phyloP scores from a whole-genome alignment of 2,797 vertebrate genomes.

The Chaetodon trifasciatus region DNA sequence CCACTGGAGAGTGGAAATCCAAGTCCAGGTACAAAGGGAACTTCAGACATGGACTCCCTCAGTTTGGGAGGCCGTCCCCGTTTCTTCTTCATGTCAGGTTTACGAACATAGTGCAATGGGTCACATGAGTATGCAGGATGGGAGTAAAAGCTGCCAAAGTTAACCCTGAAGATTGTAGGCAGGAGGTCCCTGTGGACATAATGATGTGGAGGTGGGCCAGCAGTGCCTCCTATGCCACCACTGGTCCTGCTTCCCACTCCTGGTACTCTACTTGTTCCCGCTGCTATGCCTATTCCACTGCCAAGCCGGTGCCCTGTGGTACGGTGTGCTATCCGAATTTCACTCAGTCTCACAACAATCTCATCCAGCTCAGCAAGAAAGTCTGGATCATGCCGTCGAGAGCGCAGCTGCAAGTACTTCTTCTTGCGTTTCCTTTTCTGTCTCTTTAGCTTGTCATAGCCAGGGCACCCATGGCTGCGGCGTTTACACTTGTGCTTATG shows the following conservation, averaged over 20 bases:
- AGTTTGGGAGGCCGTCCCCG: conserved; percentile 96
- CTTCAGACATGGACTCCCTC: conserved; percentile 96
- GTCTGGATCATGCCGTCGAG: conserved; percentile 93
- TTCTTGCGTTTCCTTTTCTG: conserved; percentile 99
- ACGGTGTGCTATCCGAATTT: conserved; percentile 95
- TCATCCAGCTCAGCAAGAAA: conserved; percentile 96
- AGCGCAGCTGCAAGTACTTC: conserved; percentile 95
- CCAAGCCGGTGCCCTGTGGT: conserved; percentile 85
- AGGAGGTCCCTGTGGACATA: conserved; percentile 95
- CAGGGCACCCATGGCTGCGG: conserved; percentile 92
- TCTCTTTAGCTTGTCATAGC: conserved; percentile 96
- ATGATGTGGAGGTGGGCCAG: conserved; percentile 90
- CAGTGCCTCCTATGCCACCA: conserved; percentile 75
- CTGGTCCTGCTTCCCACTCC: conserved; percentile 74
- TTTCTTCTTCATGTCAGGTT: conserved; percentile 98
- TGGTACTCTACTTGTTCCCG: conserved; percentile 77
- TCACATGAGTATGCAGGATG: conserved; percentile 96
- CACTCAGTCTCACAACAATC: conserved; percentile 92
- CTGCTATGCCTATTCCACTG: conserved; percentile 78
- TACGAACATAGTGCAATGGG: conserved; percentile 97
- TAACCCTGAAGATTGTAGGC: conserved; percentile 98
- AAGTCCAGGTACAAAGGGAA: conserved; percentile 97
- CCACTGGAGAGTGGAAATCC: conserved; percentile 92
- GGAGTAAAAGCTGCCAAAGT: conserved; percentile 98
- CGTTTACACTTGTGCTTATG: conserved; percentile 99